Evolutionary conservation across 2,113 vertebrate genomes (phyloP), one percentile per base, ranked within the genome.

Genomic region (Galeopterus variegatus): DNA sequence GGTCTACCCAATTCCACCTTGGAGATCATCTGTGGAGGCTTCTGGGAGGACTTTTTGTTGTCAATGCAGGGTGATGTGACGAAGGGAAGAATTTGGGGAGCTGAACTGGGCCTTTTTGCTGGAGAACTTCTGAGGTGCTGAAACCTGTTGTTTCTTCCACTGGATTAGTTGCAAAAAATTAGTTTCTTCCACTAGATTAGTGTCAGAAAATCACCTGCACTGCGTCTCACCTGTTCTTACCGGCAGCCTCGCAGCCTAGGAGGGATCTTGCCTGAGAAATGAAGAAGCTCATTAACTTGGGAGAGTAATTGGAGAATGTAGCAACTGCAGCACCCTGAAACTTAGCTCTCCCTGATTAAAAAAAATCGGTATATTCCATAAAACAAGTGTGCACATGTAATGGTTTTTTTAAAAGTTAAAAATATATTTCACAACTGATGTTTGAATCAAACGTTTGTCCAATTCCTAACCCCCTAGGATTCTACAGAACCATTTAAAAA

Each of bases 341-440:
- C 64, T 18, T 70, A 41, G 23, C 48, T 45, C 67, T 73, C 56
- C 31, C 58, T 58, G 48, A 56, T 52, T 73, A 33, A 17, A 76
- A 31, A 92, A 92, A 85, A 56, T 3, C 12, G 52, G 3, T 28
- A 69, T 33, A 28, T 50, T 81, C 26, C 24, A n/a, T 60, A 52
- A 84, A 73, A 45, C 18, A 90, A 88, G 26, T 0, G 3, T 48
- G n/a, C 4, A 62, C 8, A 58, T 76, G 60, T 1, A 41, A 41
- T 48, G 4, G 8, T 10, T 45, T 97, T 94, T 91, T n/a, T 3
- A 85, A 58, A 70, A 83, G 62, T 80, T 92, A 45, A 76, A 92
- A 91, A 76, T 82, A 14, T 31, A 70, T 67, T 88, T 88, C 50
- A 83, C 28, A 65, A 58, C 36, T 89, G 72, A 73, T n/a, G 8